Base-by-base conservation (phyloP, 2,888 invertebrate species). In the Rhagium mordax region DNA sequence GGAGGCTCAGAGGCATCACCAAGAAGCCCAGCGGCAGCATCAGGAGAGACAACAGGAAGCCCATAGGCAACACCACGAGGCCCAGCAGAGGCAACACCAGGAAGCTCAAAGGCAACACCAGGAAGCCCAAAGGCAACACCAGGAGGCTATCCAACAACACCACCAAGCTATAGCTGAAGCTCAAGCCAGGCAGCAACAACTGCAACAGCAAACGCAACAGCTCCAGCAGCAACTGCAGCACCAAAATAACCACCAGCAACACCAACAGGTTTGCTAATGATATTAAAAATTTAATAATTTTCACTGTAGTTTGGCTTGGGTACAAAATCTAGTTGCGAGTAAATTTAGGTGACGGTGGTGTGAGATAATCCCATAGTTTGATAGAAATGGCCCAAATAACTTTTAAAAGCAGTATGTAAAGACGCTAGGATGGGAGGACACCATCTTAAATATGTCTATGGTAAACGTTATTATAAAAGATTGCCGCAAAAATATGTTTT, bases 161-260 rank as follows among this genome's bases (percentile, higher is more conserved):
- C 85, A 85, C 70, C 85, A 85, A 69, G 83, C 85, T 76, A 83
- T 86, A 76, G 85, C 84, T 27, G 85, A 85, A 73, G 88, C 89
- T 78, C 89, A 89, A 79, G 89, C 88, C 78, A 87, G 89, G 79
- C 85, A 86, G 74, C 85, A 85, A 68, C 85, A 88, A 78, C 89
- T 90, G 78, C 90, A 90, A 76, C 89, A 88, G 70, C 89, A 89
- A 74, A 87, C 88, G 78, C 85, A 88, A 74, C 86, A 86, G 69
- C 86, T 85, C 81, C 83, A 85, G 71, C 85, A 85, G 70, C 82
- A 84, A 71, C 79, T 84, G 74, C 69, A 69, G 27, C 73, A 75
- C 55, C 81, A 81, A 71, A 85, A 87, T 59, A 75, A 75, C 57
- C 76, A 78, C 24, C 75, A 77, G 24, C 78, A 76, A 70, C 57